A percentile compares a stretch with the other conserved stretches of the same genome.
These are phyloP conservation scores for Etia nguti DNA, from an alignment of 2,113 vertebrate genomes.

Conservation along the genomic window DNA sequence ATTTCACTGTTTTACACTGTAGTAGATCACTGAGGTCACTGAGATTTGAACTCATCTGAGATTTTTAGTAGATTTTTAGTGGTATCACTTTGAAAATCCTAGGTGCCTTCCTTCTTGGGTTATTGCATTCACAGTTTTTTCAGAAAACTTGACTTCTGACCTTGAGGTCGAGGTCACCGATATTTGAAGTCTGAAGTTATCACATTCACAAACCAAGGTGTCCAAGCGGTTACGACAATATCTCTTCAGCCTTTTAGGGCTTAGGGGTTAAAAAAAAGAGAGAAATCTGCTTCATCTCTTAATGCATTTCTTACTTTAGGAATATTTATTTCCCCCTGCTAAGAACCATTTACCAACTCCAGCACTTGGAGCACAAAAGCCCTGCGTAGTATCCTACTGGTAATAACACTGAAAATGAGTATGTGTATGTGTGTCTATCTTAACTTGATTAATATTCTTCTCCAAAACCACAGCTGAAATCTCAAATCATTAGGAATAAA, in stretches of 20 bases:
- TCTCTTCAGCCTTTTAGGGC: not conserved
- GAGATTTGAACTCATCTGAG: not conserved
- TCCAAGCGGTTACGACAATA: not conserved
- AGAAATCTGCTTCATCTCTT: not conserved
- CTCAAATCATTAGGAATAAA: conserved; percentile 59
- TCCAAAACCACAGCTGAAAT: conserved; percentile 42
- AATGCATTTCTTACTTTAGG: not conserved
- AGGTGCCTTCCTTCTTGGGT: not conserved
- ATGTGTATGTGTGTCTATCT: not conserved
- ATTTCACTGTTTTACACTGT: not conserved
- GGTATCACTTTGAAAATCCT: not conserved
- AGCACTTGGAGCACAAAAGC: not conserved
- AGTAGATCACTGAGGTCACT: not conserved
- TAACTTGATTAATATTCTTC: conserved; percentile 37
- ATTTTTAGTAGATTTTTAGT: not conserved
- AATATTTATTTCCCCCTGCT: not conserved
- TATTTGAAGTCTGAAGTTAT: not conserved
- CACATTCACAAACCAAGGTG: not conserved
- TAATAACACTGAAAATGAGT: not conserved
- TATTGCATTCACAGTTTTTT: not conserved
- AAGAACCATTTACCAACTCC: not conserved
- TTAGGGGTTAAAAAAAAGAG: not conserved
- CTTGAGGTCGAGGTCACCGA: not conserved
- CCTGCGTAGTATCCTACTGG: not conserved
- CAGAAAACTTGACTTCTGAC: not conserved